These are phyloP conservation scores for Aurelia aurita DNA, from an alignment of 30 jellyfish, hydroid and myxozoan genomes.

Conservation along the genomic window DNA sequence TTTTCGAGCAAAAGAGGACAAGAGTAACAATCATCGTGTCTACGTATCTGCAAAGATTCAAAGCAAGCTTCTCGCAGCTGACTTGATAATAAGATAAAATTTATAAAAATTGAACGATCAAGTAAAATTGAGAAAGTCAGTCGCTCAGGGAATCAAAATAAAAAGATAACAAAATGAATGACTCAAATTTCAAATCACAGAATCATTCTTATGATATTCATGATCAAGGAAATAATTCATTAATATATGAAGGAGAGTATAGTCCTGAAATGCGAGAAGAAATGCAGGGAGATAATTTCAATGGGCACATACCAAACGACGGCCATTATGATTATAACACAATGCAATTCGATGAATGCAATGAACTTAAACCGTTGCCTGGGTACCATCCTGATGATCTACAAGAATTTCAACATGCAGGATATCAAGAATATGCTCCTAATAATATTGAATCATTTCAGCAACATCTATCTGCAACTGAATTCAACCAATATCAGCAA, in stretches of 20 bases:
- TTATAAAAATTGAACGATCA: too few relatives aligned
- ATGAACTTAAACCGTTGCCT: background rate
- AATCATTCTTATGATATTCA: background rate
- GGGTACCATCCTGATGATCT: background rate
- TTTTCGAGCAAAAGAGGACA: too few relatives aligned
- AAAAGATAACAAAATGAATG: background rate
- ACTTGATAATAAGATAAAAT: too few relatives aligned
- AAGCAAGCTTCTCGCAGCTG: too few relatives aligned
- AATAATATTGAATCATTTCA: background rate
- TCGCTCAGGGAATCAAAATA: too few relatives aligned
- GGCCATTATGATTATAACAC: background rate
- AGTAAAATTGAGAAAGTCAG: too few relatives aligned
- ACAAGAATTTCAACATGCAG: background rate
- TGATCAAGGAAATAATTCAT: background rate
- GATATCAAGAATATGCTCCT: background rate
- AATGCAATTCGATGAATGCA: background rate
- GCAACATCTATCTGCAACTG: slow-evolving; percentile 18
- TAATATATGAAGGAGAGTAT: background rate
- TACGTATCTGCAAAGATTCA: too few relatives aligned
- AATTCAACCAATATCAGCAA: slow-evolving; percentile 18
- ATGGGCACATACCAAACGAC: background rate
- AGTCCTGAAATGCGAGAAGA: background rate
- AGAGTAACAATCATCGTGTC: too few relatives aligned
- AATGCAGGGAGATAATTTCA: background rate
- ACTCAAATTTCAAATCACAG: background rate